phyloP scores from a whole-genome alignment of 2,113 vertebrate species.

The Protomyctophum bolini region DNA sequence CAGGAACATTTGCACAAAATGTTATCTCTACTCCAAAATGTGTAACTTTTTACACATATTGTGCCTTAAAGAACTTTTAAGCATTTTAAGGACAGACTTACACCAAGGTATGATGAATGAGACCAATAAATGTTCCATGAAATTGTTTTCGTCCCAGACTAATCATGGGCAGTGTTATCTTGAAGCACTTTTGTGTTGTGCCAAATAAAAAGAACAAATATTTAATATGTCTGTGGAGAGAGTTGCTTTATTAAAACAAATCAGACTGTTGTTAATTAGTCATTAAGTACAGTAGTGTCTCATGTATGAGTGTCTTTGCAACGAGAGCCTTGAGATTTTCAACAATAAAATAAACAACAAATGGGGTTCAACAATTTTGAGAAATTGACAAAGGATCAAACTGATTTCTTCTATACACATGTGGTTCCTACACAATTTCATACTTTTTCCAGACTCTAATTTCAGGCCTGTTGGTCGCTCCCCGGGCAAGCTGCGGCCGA shows the following conservation, averaged over 20 bases:
- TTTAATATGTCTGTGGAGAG: conserved; percentile 45
- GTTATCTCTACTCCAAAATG: conserved; percentile 17
- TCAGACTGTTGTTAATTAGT: not conserved
- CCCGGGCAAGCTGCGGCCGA: too few species aligned
- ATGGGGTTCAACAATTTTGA: too few species aligned
- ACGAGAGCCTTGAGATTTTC: too few species aligned
- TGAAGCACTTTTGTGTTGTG: conserved; percentile 80
- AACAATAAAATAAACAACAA: too few species aligned
- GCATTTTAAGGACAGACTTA: conserved; percentile 23
- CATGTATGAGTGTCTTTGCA: not conserved
- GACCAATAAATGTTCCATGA: conserved; percentile 37
- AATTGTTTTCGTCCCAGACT: conserved; percentile 58
- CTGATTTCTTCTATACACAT: too few species aligned
- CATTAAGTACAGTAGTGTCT: not conserved
- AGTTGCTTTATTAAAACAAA: conserved; percentile 11
- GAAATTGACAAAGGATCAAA: too few species aligned
- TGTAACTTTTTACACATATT: conserved; percentile 13
- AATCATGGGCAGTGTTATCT: conserved; percentile 68
- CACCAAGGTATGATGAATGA: conserved; percentile 29
- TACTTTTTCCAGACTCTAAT: too few species aligned
- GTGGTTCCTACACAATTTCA: too few species aligned
- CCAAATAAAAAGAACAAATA: conserved; percentile 73
- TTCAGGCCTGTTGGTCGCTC: too few species aligned
- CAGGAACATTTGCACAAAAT: conserved; percentile 61
- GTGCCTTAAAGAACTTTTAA: conserved; percentile 40